phyloP scores from a whole-genome alignment of 2,113 vertebrate genomes.

The Hyperopisus bebe region DNA sequence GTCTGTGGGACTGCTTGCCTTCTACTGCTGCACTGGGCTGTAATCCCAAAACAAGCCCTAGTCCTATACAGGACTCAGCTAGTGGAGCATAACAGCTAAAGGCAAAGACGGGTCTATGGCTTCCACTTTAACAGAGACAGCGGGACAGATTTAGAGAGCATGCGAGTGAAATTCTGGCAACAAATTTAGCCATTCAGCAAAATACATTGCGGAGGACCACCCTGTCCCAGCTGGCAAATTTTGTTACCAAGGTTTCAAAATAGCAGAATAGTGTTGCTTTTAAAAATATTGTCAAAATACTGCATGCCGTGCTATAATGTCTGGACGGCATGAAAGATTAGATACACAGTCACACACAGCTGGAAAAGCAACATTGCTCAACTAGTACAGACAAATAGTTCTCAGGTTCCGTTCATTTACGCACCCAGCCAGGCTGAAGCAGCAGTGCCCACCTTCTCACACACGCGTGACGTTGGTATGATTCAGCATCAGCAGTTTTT shows the following conservation, averaged over 20 bases:
- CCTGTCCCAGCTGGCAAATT: background rate
- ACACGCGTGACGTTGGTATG: background rate
- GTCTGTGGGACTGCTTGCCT: background rate
- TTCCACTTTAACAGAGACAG: background rate
- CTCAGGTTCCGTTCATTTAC: background rate
- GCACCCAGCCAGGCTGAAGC: too few relatives aligned
- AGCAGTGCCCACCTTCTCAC: background rate
- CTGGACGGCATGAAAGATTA: background rate
- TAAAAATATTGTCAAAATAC: background rate
- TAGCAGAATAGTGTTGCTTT: background rate
- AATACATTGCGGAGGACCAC: background rate
- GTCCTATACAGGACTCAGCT: background rate
- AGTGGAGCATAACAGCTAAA: background rate
- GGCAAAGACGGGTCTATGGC: background rate
- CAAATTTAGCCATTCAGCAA: background rate
- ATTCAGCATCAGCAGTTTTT: constrained; percentile 23
- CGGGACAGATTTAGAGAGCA: background rate
- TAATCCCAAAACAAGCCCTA: background rate
- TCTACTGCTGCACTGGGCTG: background rate
- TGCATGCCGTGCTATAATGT: background rate
- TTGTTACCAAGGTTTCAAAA: background rate
- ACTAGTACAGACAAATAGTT: background rate
- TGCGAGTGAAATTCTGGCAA: background rate
- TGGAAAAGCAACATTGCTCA: background rate
- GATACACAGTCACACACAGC: background rate